Evolutionary conservation across 2,113 vertebrate genomes (phyloP), one percentile per base, ranked within the genome.

Genomic region (Grus americana): DNA sequence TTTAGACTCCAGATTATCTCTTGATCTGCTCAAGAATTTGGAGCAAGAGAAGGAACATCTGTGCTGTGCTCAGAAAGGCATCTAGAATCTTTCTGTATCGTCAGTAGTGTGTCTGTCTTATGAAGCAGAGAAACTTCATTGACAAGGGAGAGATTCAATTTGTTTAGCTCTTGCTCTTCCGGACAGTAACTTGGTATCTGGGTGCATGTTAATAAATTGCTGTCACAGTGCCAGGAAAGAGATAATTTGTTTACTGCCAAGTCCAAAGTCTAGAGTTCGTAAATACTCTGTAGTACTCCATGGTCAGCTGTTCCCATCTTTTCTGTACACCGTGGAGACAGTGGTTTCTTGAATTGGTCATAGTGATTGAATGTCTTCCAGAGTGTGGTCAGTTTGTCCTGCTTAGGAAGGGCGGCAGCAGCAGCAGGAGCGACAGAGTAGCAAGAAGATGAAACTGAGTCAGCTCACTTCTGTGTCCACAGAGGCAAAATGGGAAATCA

Each of bases 111-210:
- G 10, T 34, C 72, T 74, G 18, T 58, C 40, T 44, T 62, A 22
- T 0, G 3, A 66, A 87, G 12, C 1, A 0, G 12, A 42, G 59
- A 30, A 24, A 65, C 19, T 34, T 59, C 11, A 22, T 12, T 46
- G 46, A 23, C 54, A 81, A 79, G 20, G 8, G n/a, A 86, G 46
- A 61, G 11, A 46, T 88, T 76, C 36, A 5, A 4, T 88, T 94
- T 62, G 32, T 54, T 81, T 73, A 74, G 10, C 9, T 88, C 22
- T 94, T 94, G 54, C 15, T 85, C 29, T 70, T 79, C n/a, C 47
- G 47, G 38, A 29, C 27, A 47, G 32, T 71, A 52, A 84, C 80
- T 40, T 68, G 30, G 18, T 38, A 6, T 6, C 50, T 71, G 34
- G 21, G 7, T 71, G 9, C n/a, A 30, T 6, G 11, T 47, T 59